These are phyloP conservation scores for Gulo gulo DNA, from an alignment of 2,113 vertebrate species.

Conservation along the genomic window DNA sequence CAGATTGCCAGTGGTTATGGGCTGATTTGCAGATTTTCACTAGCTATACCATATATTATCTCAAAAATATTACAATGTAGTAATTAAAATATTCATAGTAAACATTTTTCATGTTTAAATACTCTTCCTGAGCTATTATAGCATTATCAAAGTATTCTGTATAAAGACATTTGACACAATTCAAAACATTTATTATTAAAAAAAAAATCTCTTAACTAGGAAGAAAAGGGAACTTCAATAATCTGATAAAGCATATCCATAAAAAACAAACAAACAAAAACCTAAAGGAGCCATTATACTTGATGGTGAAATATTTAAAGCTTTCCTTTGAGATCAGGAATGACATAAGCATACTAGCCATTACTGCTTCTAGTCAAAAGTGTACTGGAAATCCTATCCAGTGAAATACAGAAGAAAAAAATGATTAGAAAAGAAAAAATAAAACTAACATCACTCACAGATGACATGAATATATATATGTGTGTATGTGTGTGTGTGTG, in stretches of 20 bases:
- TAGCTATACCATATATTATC: not conserved
- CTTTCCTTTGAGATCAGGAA: slow-evolving; percentile 2
- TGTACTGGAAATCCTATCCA: not conserved
- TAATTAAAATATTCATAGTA: not conserved
- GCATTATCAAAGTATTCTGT: not conserved
- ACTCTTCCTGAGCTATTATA: not conserved
- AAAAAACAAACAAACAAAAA: not conserved
- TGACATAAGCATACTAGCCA: not conserved
- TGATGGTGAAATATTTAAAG: slow-evolving; percentile 9
- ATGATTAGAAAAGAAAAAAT: not conserved
- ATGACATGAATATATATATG: not conserved
- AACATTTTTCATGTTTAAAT: not conserved
- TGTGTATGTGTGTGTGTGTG: too few relatives aligned
- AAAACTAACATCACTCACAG: not conserved
- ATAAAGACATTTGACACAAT: not conserved
- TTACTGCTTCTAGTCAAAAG: not conserved
- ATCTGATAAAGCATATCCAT: not conserved
- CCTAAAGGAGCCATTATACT: not conserved
- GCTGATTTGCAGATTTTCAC: not conserved
- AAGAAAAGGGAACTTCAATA: not conserved
- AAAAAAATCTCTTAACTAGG: not conserved
- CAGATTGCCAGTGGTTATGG: not conserved
- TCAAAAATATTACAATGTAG: not conserved
- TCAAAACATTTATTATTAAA: not conserved
- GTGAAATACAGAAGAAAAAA: not conserved